Base-by-base conservation (phyloP, 2,797 vertebrate species). In the Naso thynnoides region DNA sequence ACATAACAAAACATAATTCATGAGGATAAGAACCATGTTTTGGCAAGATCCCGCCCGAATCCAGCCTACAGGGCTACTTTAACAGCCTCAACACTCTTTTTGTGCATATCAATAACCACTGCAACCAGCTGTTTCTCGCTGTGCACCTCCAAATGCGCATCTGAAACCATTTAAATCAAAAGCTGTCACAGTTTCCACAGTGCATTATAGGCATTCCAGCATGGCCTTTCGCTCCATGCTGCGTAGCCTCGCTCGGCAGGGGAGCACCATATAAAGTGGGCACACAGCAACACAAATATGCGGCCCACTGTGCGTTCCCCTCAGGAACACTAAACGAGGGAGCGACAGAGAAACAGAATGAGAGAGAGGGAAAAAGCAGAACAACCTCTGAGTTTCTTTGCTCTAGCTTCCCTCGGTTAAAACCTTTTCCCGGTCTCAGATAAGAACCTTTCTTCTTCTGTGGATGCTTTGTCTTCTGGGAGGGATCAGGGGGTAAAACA, bases 131-230 rank as follows among this genome's bases (percentile, higher is more conserved):
- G 91, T 91, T 94, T 90, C 85, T 91, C 70, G 54, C 86, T 79
- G 81, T 48, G 83, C 82, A 89, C 82, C 90, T 93, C 91, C 89
- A 80, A 90, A 90, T 79, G 81, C 85, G 83, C 93, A 94, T 94
- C 94, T 95, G 93, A 94, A 94, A 93, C 81, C 91, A 82, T 93
- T 95, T 93, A 95, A 93, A 93, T 92, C 89, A 79, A 93, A 93
- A 89, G 85, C 93, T 92, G 92, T 95, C 93, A 93, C 93, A 92
- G 92, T 93, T 94, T 95, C 92, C 94, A 93, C 89, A 87, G 77
- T 65, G 83, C 88, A 87, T 93, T 90, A 93, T 86, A 83, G 82
- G 84, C 91, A 93, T 95, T 93, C 94, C 92, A 86, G 85, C 88
- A 79, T 89, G 86, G 91, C 90, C 84, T 89, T 85, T 87, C 70